These are phyloP conservation scores for Drosophila kanapiae DNA, from an alignment of 1,140 invertebrate genomes.

Conservation along the genomic window DNA sequence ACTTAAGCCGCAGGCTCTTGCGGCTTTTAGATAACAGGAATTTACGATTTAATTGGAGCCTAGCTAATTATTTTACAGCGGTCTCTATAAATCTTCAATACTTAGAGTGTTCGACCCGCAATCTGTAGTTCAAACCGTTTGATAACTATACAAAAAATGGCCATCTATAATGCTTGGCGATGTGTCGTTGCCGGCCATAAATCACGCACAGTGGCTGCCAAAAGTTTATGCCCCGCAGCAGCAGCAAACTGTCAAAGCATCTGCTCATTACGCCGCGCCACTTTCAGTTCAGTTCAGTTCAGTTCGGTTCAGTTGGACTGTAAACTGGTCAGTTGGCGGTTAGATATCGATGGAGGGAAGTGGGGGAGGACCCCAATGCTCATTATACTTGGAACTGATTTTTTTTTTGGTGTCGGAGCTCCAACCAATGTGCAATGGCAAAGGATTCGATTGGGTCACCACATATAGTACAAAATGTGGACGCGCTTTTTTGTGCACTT, in stretches of 20 bases:
- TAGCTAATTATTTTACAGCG: conserved; percentile 25
- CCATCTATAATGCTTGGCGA: conserved; percentile 59
- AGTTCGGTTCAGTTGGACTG: conserved; percentile 18
- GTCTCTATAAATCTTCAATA: conserved; percentile 17
- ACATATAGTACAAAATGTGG: conserved; percentile 42
- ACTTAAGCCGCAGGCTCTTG: conserved; percentile 30
- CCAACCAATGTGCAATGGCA: conserved; percentile 50
- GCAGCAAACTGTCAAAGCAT: conserved; percentile 79
- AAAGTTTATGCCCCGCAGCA: conserved; percentile 76
- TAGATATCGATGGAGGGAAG: conserved; percentile 15
- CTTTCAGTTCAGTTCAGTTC: conserved; percentile 3
- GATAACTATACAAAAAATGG: conserved; percentile 43
- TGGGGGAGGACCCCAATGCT: conserved; percentile 34
- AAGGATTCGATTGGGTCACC: conserved; percentile 64
- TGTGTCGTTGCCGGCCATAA: conserved; percentile 47
- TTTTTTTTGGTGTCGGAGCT: conserved; percentile 28
- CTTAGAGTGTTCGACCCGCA: conserved; percentile 21
- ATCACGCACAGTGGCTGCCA: conserved; percentile 61
- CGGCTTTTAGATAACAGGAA: conserved; percentile 26
- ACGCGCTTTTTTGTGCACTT: conserved; percentile 21
- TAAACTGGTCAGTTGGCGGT: conserved; percentile 39
- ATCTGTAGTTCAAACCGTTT: conserved; percentile 35
- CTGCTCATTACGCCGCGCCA: conserved; percentile 67
- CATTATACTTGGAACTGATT: conserved; percentile 67
- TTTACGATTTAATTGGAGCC: conserved; percentile 19